Evolutionary conservation across 2,888 invertebrate genomes (phyloP).

Genomic region (Mythimna lalbum): DNA sequence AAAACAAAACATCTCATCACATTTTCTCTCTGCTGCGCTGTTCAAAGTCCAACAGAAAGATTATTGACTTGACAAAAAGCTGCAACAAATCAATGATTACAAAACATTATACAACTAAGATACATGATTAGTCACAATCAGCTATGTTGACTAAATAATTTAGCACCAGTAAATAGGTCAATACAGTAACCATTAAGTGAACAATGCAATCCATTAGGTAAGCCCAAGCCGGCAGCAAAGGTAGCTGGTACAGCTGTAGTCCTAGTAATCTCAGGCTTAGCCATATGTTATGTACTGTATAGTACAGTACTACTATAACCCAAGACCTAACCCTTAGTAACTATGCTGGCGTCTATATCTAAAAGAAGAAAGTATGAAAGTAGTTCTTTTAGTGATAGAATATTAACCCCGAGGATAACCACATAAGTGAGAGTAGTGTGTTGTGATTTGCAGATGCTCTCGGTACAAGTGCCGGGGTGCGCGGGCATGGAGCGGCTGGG

Average conservation of each 20-base stretch:
- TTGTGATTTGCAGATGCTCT: slow-evolving; percentile 92
- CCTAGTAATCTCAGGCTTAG: slow-evolving; percentile 5
- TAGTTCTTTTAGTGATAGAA: slow-evolving; percentile 66
- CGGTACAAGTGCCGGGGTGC: slow-evolving; percentile 94
- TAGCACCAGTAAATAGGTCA: slow-evolving; percentile 16
- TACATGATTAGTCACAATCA: neutral
- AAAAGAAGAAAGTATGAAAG: slow-evolving; percentile 14
- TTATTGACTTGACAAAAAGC: slow-evolving; percentile 30
- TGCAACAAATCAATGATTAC: slow-evolving; percentile 5
- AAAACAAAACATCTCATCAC: slow-evolving; percentile 20
- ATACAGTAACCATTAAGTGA: slow-evolving; percentile 17
- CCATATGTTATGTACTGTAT: slow-evolving; percentile 1
- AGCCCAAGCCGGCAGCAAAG: slow-evolving; percentile 18
- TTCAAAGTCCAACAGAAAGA: slow-evolving; percentile 32
- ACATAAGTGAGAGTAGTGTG: slow-evolving; percentile 91
- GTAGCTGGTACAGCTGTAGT: slow-evolving; percentile 1
- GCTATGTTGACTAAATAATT: slow-evolving; percentile 9
- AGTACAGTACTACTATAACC: neutral
- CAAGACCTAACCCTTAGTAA: neutral
- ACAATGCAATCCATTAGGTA: slow-evolving; percentile 23
- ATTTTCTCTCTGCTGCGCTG: slow-evolving; percentile 2
- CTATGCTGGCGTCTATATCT: neutral
- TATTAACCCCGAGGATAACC: slow-evolving; percentile 82
- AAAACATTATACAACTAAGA: slow-evolving; percentile 12
- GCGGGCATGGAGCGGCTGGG: slow-evolving; percentile 93